A percentile compares a stretch with the other conserved stretches of the same genome.
These are phyloP conservation scores for Protophormia terraenovae DNA, from an alignment of 2,888 invertebrate species.

Conservation along the genomic window DNA sequence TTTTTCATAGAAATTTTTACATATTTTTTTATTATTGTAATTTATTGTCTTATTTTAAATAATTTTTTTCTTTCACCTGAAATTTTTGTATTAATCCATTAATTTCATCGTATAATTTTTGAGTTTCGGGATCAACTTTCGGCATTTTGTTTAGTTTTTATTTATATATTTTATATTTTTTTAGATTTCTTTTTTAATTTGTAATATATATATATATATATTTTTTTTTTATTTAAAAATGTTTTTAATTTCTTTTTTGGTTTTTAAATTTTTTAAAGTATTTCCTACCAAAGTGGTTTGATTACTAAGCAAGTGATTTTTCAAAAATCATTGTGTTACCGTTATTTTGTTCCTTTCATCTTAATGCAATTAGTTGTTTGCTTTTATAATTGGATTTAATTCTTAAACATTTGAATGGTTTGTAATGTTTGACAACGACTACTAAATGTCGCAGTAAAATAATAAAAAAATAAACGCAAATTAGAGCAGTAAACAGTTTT, in stretches of 20 bases:
- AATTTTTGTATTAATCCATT: conserved; percentile 90
- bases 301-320: conserved; percentile 43
- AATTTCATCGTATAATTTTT: conserved; percentile 90
- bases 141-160: conserved; percentile 83
- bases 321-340: conserved; percentile 11
- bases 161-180: not conserved
- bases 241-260: not conserved
- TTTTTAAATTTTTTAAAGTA: conserved; percentile 13
- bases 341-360: conserved; percentile 1
- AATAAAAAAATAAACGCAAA: not conserved
- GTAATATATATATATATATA: too few relatives aligned
- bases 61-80: conserved; percentile 84
- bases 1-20: too few relatives aligned
- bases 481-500: not conserved
- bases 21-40: too few relatives aligned
- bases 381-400: conserved; percentile 66
- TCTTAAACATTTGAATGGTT: not conserved
- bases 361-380: conserved; percentile 63
- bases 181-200: not conserved
- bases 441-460: conserved; percentile 1
- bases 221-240: not conserved
- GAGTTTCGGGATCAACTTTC: conserved; percentile 91
- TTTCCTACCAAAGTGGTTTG: conserved; percentile 15
- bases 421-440: conserved; percentile 10
- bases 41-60: not conserved